Evolutionary conservation across 2,113 vertebrate species (phyloP).

Genomic region (Trichechus manatus): DNA sequence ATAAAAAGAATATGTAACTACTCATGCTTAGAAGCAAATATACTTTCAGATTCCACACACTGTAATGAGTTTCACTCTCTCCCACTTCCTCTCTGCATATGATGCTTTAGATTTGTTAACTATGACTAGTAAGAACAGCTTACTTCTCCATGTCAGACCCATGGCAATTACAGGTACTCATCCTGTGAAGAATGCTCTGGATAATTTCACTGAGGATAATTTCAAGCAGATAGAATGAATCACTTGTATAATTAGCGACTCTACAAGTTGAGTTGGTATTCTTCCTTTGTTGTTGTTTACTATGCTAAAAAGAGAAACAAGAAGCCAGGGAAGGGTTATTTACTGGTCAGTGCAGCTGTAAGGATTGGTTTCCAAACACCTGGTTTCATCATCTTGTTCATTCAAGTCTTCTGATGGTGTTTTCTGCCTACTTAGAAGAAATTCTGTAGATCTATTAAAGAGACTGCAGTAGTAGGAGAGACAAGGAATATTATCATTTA

Average conservation of each 20-base stretch:
- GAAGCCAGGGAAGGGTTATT: not conserved
- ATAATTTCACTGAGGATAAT: constrained; percentile 6
- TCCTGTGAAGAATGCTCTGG: not conserved
- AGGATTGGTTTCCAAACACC: not conserved
- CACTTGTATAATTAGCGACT: not conserved
- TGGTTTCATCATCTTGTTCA: constrained; percentile 1
- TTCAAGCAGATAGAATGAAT: not conserved
- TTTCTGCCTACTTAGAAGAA: constrained; percentile 14
- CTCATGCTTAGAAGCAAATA: not conserved
- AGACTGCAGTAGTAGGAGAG: not conserved
- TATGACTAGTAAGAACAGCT: not conserved
- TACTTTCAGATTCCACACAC: constrained; percentile 24
- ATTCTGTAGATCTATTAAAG: not conserved
- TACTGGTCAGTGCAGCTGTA: constrained; percentile 45
- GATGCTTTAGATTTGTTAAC: constrained; percentile 19
- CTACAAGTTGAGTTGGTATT: not conserved
- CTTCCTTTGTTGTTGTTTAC: constrained; percentile 58
- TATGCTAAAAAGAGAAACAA: constrained; percentile 48
- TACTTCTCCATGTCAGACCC: not conserved
- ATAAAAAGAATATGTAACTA: not conserved
- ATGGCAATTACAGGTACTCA: not conserved
- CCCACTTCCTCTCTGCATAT: constrained; percentile 18
- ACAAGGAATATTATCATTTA: not conserved
- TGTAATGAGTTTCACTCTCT: constrained; percentile 34
- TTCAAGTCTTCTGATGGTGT: constrained; percentile 29